These are phyloP conservation scores for Setophaga petechia DNA, from an alignment of 2,113 vertebrate genomes.

Conservation along the genomic window DNA sequence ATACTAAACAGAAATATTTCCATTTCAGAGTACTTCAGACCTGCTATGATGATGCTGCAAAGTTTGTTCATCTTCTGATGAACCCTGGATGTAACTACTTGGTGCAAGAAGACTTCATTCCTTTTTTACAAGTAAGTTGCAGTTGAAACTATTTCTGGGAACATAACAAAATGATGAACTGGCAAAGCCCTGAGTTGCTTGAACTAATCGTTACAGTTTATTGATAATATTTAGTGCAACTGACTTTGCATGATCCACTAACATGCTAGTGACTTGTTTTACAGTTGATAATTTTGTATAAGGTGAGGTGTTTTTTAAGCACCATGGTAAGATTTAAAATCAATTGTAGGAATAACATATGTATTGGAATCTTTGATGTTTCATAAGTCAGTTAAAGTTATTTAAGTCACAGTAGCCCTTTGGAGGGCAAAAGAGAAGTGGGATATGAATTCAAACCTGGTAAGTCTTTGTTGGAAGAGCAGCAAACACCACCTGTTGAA, in stretches of 20 bases:
- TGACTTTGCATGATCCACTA: background rate
- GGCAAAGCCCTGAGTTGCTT: background rate
- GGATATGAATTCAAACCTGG: background rate
- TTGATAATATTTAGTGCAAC: background rate
- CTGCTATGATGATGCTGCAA: conserved; percentile 91
- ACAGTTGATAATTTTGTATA: background rate
- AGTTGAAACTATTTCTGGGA: background rate
- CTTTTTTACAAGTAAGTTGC: conserved; percentile 91
- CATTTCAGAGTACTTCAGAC: conserved; percentile 84
- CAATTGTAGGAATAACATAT: background rate
- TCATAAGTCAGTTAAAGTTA: background rate
- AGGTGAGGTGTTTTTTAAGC: background rate
- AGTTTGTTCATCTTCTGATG: conserved; percentile 92
- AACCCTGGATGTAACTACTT: conserved; percentile 91
- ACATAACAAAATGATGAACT: background rate
- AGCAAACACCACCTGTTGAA: background rate
- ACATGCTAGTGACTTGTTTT: background rate
- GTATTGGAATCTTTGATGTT: background rate
- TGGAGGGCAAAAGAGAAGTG: background rate
- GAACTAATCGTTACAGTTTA: background rate
- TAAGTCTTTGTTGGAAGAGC: background rate
- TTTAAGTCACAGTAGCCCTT: background rate
- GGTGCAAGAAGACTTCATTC: conserved; percentile 96
- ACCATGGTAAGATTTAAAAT: background rate
- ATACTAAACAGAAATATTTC: background rate